Conservation (phyloP, 2,888 invertebrate species). For the Hoplodrina blanda region DNA sequence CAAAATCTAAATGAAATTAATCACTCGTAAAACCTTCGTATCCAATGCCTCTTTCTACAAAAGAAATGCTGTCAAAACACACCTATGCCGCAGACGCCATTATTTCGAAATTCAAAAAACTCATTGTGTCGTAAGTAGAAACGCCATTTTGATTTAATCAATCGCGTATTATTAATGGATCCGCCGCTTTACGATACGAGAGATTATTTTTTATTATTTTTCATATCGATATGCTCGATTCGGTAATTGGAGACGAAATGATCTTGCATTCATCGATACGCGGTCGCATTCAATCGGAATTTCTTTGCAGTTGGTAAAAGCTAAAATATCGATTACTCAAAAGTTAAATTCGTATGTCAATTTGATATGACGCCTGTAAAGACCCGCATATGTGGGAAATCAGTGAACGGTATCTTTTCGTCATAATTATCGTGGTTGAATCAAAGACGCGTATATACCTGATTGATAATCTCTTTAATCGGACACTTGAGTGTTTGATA, state of each 20-base stretch:
- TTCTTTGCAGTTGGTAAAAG: constrained; percentile 55
- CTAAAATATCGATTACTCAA: constrained; percentile 69
- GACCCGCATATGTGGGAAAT: constrained; percentile 59
- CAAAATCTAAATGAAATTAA: constrained; percentile 71
- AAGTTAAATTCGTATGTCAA: constrained; percentile 64
- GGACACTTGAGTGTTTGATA: constrained; percentile 65
- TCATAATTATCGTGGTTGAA: constrained; percentile 75
- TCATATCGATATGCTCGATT: constrained; percentile 59
- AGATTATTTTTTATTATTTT: constrained; percentile 66
- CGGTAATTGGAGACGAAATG: constrained; percentile 71
- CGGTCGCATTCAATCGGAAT: constrained; percentile 50
- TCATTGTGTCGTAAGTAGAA: constrained; percentile 73
- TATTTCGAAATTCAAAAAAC: constrained; percentile 75
- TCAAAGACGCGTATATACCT: constrained; percentile 72
- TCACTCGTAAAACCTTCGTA: constrained; percentile 72
- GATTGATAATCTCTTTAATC: constrained; percentile 81
- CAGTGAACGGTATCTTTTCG: constrained; percentile 71
- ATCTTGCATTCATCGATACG: constrained; percentile 60
- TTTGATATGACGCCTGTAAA: constrained; percentile 61
- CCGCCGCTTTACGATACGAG: constrained; percentile 61
- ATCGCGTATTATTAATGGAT: constrained; percentile 79
- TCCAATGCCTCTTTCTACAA: constrained; percentile 65
- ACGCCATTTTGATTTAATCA: constrained; percentile 79
- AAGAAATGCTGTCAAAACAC: constrained; percentile 76
- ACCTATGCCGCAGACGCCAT: constrained; percentile 63